These are phyloP conservation scores for Apis laboriosa DNA, from an alignment of 1,140 invertebrate genomes.

Conservation along the genomic window DNA sequence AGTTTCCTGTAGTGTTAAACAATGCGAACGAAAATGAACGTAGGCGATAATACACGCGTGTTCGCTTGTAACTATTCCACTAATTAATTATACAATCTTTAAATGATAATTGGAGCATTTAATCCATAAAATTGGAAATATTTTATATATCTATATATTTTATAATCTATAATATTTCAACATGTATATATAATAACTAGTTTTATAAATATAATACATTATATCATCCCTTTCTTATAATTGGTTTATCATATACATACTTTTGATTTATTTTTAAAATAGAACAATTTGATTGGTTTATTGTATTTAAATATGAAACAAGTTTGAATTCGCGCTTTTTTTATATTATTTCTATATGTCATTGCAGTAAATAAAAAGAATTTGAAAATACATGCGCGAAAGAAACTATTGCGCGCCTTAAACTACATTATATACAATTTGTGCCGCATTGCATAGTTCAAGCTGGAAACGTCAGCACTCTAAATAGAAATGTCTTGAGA, in stretches of 20 bases:
- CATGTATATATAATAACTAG: neutral
- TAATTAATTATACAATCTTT: slow-evolving; percentile 46
- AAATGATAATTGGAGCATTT: slow-evolving; percentile 16
- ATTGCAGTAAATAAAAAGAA: neutral
- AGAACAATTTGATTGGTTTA: neutral
- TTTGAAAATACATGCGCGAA: slow-evolving; percentile 39
- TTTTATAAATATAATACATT: neutral
- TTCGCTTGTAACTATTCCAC: slow-evolving; percentile 25
- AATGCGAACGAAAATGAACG: slow-evolving; percentile 50
- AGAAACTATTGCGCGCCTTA: neutral
- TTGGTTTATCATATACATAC: slow-evolving; percentile 15
- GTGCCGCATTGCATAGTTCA: slow-evolving; percentile 24
- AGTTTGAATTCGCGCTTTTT: slow-evolving; percentile 16
- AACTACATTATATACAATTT: slow-evolving; percentile 27
- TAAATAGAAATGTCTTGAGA: slow-evolving; percentile 67
- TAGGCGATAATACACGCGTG: slow-evolving; percentile 41
- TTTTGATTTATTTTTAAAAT: neutral
- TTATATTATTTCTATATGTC: neutral
- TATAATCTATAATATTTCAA: neutral
- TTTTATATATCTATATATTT: neutral
- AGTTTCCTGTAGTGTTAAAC: slow-evolving; percentile 53
- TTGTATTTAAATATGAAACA: neutral
- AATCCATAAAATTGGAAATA: neutral
- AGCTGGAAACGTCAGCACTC: slow-evolving; percentile 66
- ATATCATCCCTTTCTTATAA: neutral